Percentiles rank a stretch among this genome's conserved stretches.
These are phyloP conservation scores for Champsocephalus esox DNA, from an alignment of 2,797 vertebrate species.

Conservation along the genomic window DNA sequence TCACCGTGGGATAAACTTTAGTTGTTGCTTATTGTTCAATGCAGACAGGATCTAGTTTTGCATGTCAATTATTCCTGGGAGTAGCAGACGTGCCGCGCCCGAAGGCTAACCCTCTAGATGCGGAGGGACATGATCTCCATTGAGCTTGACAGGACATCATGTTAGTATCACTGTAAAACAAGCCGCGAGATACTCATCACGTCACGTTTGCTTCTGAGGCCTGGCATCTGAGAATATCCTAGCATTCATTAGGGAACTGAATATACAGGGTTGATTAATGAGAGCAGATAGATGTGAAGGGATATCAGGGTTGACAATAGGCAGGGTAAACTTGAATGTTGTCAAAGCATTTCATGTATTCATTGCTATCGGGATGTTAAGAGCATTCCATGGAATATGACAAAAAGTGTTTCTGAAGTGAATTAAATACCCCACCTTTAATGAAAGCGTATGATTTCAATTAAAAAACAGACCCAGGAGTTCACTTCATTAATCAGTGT, in stretches of 20 bases:
- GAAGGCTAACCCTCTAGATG: background rate
- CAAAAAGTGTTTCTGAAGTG: no score
- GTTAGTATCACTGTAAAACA: constrained; percentile 26
- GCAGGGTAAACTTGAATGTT: background rate
- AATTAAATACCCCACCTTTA: no score
- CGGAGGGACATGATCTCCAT: constrained; percentile 40
- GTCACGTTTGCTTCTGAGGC: constrained; percentile 5
- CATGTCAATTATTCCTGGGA: constrained; percentile 44
- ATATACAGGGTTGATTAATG: background rate
- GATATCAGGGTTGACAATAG: background rate
- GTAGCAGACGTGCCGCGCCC: constrained; percentile 29
- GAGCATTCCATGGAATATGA: no score
- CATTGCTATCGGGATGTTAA: no score
- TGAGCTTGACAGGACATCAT: constrained; percentile 29
- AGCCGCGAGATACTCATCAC: constrained; percentile 25
- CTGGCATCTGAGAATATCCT: constrained; percentile 2
- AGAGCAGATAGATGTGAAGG: background rate
- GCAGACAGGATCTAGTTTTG: constrained; percentile 23
- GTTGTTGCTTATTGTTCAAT: constrained; percentile 8
- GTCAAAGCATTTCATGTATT: no score
- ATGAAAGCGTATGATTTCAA: background rate
- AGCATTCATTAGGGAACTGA: background rate
- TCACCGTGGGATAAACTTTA: constrained; percentile 26
- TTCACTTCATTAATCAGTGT: no score
- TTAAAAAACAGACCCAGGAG: background rate